Conservation (phyloP, 1,140 invertebrate genomes). For the Hesperophylax magnus region DNA sequence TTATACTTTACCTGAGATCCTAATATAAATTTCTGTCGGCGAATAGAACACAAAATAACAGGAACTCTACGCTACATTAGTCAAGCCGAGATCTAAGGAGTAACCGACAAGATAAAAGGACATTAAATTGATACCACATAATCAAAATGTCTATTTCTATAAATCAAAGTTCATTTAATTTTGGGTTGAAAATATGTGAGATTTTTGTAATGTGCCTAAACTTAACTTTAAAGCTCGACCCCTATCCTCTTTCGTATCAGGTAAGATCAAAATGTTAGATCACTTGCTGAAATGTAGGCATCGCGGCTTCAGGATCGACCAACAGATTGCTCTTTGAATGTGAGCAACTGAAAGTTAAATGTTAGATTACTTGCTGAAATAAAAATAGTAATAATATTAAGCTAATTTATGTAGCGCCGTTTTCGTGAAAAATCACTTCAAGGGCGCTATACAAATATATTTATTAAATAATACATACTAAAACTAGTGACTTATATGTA, state of each 20-base stretch:
- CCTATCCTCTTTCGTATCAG: neutral
- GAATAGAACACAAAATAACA: conserved; percentile 34
- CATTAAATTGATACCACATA: neutral
- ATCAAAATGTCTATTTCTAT: neutral
- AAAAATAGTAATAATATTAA: no score
- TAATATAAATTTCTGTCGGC: conserved; percentile 42
- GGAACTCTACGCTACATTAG: conserved; percentile 25
- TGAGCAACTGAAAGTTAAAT: no score
- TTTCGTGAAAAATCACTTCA: no score
- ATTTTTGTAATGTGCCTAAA: neutral
- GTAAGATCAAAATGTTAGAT: neutral
- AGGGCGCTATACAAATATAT: no score
- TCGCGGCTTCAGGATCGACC: neutral
- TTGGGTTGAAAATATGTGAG: neutral
- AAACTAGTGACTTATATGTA: no score
- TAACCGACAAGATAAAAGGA: neutral
- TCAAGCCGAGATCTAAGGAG: neutral
- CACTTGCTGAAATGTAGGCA: conserved; percentile 11
- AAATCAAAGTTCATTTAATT: neutral
- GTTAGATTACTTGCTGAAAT: no score
- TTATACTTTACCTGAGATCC: conserved; percentile 36
- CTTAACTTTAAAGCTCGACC: neutral
- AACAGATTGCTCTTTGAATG: neutral
- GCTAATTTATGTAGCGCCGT: no score
- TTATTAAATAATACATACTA: no score